A percentile compares a stretch with the other conserved stretches of the same genome.
Evolutionary conservation across 2,113 vertebrate genomes (phyloP).

Genomic region (Atrichornis clamosus): DNA sequence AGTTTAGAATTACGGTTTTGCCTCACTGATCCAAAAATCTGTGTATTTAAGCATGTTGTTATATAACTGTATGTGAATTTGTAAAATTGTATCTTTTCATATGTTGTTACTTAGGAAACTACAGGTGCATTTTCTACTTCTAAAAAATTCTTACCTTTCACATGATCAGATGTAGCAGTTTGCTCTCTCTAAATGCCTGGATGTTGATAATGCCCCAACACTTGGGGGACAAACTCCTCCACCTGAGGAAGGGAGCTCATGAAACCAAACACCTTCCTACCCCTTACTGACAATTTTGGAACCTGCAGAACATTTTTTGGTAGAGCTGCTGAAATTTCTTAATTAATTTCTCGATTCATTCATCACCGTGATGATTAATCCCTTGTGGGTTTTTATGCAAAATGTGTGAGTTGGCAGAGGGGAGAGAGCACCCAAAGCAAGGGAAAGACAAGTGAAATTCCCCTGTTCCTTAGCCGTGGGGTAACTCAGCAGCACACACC

Average conservation of each 20-base stretch:
- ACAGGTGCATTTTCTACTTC: background rate
- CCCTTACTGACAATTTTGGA: background rate
- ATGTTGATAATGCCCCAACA: background rate
- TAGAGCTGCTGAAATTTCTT: background rate
- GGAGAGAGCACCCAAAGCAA: background rate
- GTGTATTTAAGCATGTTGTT: background rate
- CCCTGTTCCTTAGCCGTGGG: background rate
- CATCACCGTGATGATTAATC: background rate
- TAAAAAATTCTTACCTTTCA: background rate
- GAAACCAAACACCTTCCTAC: background rate
- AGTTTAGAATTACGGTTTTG: background rate
- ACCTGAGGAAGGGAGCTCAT: background rate
- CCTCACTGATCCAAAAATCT: background rate
- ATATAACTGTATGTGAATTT: background rate
- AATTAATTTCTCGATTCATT: background rate
- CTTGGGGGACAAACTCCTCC: background rate
- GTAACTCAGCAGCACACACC: background rate
- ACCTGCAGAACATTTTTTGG: background rate
- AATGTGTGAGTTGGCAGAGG: background rate
- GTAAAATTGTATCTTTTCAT: background rate
- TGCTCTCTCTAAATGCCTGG: background rate
- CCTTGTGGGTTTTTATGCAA: background rate
- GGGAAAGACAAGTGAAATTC: background rate
- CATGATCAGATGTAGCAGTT: rapidly evolving
- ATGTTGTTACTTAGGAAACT: background rate